These are phyloP conservation scores for Hirtodrosophila trivittata DNA, from an alignment of 2,888 invertebrate species.

Conservation along the genomic window DNA sequence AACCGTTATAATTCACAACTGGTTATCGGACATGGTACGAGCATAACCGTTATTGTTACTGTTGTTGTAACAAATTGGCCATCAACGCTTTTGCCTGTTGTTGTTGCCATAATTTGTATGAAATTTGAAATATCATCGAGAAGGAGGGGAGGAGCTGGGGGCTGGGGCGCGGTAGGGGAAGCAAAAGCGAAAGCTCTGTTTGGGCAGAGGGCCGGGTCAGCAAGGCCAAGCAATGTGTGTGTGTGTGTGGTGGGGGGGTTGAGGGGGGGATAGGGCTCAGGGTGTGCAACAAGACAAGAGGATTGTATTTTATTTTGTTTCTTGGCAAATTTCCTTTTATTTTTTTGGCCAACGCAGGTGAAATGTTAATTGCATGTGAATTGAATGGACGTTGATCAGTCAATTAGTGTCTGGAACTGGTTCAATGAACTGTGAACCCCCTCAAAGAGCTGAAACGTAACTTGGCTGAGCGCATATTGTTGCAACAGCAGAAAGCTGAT, in stretches of 20 bases:
- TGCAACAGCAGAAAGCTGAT: no score
- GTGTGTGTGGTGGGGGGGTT: background rate
- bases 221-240: constrained; percentile 43
- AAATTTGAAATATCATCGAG: constrained; percentile 24
- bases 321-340: constrained; percentile 5
- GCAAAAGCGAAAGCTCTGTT: constrained; percentile 51
- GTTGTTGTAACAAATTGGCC: constrained; percentile 63
- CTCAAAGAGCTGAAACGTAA: no score
- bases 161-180: background rate
- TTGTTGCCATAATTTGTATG: constrained; percentile 21
- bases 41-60: constrained; percentile 13
- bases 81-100: constrained; percentile 58
- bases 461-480: no score
- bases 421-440: constrained; percentile 22
- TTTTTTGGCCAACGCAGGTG: constrained; percentile 37
- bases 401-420: constrained; percentile 40
- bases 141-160: background rate
- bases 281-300: background rate
- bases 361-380: constrained; percentile 59
- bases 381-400: constrained; percentile 46
- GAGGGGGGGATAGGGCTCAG: background rate
- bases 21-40: constrained; percentile 48
- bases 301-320: no score
- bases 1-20: constrained; percentile 52
- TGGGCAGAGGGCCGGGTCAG: constrained; percentile 37